phyloP scores from a whole-genome alignment of 1,140 invertebrate species.

The Maconellicoccus hirsutus region DNA sequence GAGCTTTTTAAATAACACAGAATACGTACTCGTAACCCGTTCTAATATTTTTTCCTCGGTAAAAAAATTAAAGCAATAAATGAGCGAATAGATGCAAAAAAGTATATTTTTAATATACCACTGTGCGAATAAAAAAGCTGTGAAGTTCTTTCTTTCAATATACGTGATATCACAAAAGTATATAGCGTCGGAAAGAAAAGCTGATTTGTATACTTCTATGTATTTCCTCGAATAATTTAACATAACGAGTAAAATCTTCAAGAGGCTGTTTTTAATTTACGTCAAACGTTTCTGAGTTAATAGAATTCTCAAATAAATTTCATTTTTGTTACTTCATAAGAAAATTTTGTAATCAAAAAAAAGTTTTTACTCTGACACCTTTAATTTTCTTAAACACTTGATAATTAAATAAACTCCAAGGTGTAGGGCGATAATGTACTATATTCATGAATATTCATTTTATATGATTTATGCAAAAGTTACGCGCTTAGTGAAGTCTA shows the following conservation, averaged over 20 bases:
- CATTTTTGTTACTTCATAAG: neutral
- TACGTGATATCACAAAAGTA: too few species aligned
- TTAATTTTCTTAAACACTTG: neutral
- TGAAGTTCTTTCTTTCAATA: too few species aligned
- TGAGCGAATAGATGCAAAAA: too few species aligned
- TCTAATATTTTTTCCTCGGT: too few species aligned
- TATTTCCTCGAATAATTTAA: neutral
- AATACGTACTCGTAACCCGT: too few species aligned
- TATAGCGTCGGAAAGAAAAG: neutral
- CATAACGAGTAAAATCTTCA: neutral
- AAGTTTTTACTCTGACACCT: neutral
- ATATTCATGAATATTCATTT: conserved; percentile 10
- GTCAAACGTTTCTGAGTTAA: neutral
- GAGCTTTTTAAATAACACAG: too few species aligned
- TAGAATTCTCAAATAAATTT: neutral
- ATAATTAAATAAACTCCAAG: neutral
- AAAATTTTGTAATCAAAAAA: neutral
- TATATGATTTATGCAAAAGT: neutral
- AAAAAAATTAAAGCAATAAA: too few species aligned
- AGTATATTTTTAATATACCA: too few species aligned
- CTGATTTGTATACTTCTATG: neutral
- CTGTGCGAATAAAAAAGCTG: too few species aligned
- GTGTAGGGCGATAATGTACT: neutral
- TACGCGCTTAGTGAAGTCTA: neutral
- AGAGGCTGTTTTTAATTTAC: conserved; percentile 2